Evolutionary conservation across 2,113 vertebrate species (phyloP), one percentile per base, ranked within the genome.

Genomic region (Lagenorhynchus albirostris): DNA sequence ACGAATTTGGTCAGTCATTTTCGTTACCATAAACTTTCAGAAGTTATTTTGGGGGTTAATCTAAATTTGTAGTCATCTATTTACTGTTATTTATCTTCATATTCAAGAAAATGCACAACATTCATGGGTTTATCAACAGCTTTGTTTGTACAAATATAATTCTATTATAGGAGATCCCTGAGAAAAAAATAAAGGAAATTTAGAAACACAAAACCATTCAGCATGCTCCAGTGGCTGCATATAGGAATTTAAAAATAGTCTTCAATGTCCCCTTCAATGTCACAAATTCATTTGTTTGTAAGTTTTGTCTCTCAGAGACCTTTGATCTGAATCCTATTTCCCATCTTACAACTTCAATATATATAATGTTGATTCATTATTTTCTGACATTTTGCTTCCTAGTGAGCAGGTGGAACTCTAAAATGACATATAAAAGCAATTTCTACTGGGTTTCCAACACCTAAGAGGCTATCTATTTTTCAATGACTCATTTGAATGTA

Each of bases 311-410:
- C 97, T 98, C 93, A 97, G 96, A 98, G 96, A 97, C 97, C 98
- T 99, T 98, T 98, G 98, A 98, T 98, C 97, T 97, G 92, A 98
- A 98, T 98, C 90, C 82, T 47, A 50, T 98, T 98, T 98, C 89
- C 92, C 81, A 90, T 97, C 95, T 98, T 98, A 94, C 94, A 98
- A 83, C 97, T 97, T 98, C 96, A 97, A 84, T 89, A 96, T 98
- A 63, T 98, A 95, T 98, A 98, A 97, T 96, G 93, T 97, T 98
- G 96, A 97, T 98, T 98, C 97, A 98, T 98, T 99, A 98, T 98
- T 98, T 98, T 96, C 95, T 98, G 98, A 98, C 98, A 98, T 98
- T 97, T 98, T 98, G 93, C 93, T 96, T 98, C 95, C 74, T 77
- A 79, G 97, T 96, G 97, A 99, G 96, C 98, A 98, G 97, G 96